These are phyloP conservation scores for Sceloporus undulatus DNA, from an alignment of 2,113 vertebrate genomes.

Conservation along the genomic window DNA sequence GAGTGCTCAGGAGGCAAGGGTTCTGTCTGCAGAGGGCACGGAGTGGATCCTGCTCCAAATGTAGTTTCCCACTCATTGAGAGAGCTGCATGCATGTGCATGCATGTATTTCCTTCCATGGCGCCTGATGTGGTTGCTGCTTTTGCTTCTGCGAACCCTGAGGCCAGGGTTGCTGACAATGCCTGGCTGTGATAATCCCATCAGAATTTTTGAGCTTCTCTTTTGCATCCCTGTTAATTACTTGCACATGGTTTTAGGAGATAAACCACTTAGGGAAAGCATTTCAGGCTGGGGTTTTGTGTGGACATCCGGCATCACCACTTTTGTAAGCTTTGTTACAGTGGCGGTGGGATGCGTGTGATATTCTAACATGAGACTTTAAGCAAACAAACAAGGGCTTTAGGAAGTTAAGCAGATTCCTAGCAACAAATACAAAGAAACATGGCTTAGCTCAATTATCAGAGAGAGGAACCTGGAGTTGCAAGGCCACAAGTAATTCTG, in stretches of 20 bases:
- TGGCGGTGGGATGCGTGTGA: neutral
- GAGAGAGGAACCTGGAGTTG: neutral
- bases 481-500: neutral
- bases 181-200: constrained; percentile 61
- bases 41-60: no score
- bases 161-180: constrained; percentile 55
- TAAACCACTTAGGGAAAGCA: constrained; percentile 60
- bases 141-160: constrained; percentile 29
- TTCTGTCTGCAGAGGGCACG: no score
- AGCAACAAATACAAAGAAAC: neutral
- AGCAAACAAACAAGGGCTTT: neutral
- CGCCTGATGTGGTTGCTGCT: neutral
- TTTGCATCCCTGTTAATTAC: constrained; percentile 59
- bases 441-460: neutral
- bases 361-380: constrained; percentile 24
- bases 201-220: constrained; percentile 62
- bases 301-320: constrained; percentile 45
- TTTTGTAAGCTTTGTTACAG: constrained; percentile 39
- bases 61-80: no score
- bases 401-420: neutral
- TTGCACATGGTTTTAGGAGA: constrained; percentile 43
- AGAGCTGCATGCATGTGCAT: no score
- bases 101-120: neutral
- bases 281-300: constrained; percentile 62
- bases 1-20: no score